Evolutionary conservation across 2,797 vertebrate genomes (phyloP).

Genomic region (Rhabdophis nuchalis): DNA sequence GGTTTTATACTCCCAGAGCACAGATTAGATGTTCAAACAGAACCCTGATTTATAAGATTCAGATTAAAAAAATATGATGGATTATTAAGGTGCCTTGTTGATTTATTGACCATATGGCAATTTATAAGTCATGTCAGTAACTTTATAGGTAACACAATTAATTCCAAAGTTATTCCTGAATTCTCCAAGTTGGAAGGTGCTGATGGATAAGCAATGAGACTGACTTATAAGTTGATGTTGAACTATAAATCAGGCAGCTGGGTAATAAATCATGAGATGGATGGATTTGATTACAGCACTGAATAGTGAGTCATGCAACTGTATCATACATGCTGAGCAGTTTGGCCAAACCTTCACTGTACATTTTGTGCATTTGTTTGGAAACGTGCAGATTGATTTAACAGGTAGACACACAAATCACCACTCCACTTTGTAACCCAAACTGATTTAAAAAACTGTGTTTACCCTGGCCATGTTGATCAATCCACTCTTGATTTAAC

Average conservation of each 20-base stretch:
- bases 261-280: slow-evolving; percentile 45
- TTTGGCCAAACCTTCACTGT: background rate
- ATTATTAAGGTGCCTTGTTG: slow-evolving; percentile 52
- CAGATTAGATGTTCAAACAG: slow-evolving; percentile 17
- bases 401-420: slow-evolving; percentile 19
- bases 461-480: background rate
- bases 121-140: slow-evolving; percentile 65
- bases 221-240: slow-evolving; percentile 47
- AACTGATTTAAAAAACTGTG: slow-evolving; percentile 11
- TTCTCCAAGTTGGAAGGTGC: slow-evolving; percentile 47
- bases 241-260: slow-evolving; percentile 52
- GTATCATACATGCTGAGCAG: background rate
- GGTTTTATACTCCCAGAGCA: slow-evolving; percentile 1
- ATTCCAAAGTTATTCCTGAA: slow-evolving; percentile 58
- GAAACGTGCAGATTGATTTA: slow-evolving; percentile 15
- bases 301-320: background rate
- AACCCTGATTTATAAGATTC: slow-evolving; percentile 56
- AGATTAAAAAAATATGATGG: slow-evolving; percentile 36
- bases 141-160: slow-evolving; percentile 64
- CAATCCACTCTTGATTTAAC: background rate
- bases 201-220: slow-evolving; percentile 43
- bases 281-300: background rate
- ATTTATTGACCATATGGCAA: slow-evolving; percentile 58
- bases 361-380: slow-evolving; percentile 6
- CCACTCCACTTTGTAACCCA: background rate